These are phyloP conservation scores for Andrena dorsata DNA, from an alignment of 2,888 invertebrate species.

Conservation along the genomic window DNA sequence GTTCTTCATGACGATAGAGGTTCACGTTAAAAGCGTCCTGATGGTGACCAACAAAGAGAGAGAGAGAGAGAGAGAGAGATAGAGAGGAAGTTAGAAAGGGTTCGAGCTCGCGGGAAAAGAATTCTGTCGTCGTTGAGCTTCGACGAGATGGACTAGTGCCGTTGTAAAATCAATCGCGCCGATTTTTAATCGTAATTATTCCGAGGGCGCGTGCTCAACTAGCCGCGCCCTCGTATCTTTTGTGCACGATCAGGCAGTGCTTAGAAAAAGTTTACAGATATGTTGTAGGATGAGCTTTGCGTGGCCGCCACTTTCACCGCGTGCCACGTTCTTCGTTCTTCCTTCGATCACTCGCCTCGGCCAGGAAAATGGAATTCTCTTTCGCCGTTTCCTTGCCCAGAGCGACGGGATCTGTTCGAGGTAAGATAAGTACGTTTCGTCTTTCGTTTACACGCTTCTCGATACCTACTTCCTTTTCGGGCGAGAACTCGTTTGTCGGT, in stretches of 20 bases:
- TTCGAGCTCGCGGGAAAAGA: conserved; percentile 12
- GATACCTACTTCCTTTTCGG: not conserved
- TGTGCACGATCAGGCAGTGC: conserved; percentile 76
- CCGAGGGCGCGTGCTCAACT: conserved; percentile 8
- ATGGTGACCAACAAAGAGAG: conserved; percentile 25
- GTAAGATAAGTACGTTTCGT: conserved; percentile 11
- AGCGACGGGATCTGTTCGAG: not conserved
- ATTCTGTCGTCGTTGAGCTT: conserved; percentile 34
- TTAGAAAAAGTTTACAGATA: conserved; percentile 73
- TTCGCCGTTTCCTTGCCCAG: not conserved
- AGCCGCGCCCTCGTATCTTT: conserved; percentile 26
- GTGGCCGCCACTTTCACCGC: conserved; percentile 17
- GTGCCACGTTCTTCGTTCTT: not conserved
- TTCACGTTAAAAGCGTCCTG: conserved; percentile 23
- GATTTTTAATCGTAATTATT: conserved; percentile 11
- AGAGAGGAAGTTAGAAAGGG: not conserved
- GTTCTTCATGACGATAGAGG: conserved; percentile 27
- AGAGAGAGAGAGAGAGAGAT: conserved; percentile 6
- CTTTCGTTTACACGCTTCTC: not conserved
- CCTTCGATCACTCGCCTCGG: not conserved
- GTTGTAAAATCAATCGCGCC: conserved; percentile 43
- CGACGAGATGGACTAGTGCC: conserved; percentile 43
- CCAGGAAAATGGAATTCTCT: not conserved
- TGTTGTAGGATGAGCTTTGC: conserved; percentile 70
- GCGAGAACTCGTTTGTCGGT: conserved; percentile 24